Evolutionary conservation across 1,140 invertebrate genomes (phyloP), one percentile per base, ranked within the genome.

Genomic region (Cecropterus lyciades): DNA sequence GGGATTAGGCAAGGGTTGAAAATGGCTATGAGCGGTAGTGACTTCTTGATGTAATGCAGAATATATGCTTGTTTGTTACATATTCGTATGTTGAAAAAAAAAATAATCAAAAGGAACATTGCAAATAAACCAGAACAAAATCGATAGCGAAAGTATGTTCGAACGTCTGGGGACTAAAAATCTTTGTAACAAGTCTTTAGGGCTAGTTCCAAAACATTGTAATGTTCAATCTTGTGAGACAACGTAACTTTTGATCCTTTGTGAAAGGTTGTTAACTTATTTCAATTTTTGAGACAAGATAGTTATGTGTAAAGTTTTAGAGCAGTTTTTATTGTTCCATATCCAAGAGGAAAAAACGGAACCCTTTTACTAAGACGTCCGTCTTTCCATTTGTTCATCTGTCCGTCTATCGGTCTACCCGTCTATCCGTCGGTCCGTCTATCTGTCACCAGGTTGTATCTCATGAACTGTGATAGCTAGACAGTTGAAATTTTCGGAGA

Each of bases 191-290:
- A 37, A 43, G n/a, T 14, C 40, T 43, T 43, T 43, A 43, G 13
- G 13, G 13, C 13, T 14, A 43, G 40, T 14, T 43, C 13, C n/a
- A 43, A 40, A 14, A 43, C 13, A 43, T 43, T 43, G n/a, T 43
- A 37, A 37, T 11, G 10, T 37, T 11, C 33, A 10, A 37, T 37
- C 1, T 37, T 37, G 11, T 37, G 33, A 11, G 33, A 30, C 27
- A 37, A 3, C 40, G 40, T 43, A 43, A 43, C n/a, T 43, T 43
- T 43, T 43, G 13, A 43, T 43, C n/a, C 10, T 20, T 49, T 24
- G 17, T 49, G 17, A 24, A 13, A 49, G 20, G 20, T 49, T 49
- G 17, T 49, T 17, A 1, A 10, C 33, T 37, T 13, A 13, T 11
- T 17, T 27, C 16, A 48, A 49, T 24, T 20, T 49, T 17, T 17